Evolutionary conservation across 2,888 invertebrate species (phyloP).

Genomic region (Incurvaria masculella): DNA sequence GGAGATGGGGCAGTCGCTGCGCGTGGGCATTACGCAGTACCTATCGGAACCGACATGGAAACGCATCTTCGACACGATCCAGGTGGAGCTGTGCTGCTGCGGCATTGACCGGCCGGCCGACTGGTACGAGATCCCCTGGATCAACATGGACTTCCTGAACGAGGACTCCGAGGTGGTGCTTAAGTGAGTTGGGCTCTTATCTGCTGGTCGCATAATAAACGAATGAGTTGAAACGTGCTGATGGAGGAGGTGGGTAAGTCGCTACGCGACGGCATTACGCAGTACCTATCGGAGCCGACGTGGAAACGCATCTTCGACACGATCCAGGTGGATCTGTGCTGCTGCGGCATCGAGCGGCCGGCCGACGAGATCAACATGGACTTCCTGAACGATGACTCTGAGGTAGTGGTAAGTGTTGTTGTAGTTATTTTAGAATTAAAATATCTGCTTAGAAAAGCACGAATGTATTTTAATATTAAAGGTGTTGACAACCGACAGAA

Average conservation of each 20-base stretch:
- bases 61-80: slow-evolving; percentile 53
- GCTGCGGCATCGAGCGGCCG: slow-evolving; percentile 54
- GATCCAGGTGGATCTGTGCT: slow-evolving; percentile 55
- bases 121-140: slow-evolving; percentile 60
- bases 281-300: slow-evolving; percentile 51
- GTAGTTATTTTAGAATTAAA: no score
- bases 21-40: slow-evolving; percentile 55
- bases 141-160: slow-evolving; percentile 50
- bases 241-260: slow-evolving; percentile 48
- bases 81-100: slow-evolving; percentile 55
- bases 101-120: slow-evolving; percentile 53
- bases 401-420: slow-evolving; percentile 31
- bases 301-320: slow-evolving; percentile 58
- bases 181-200: slow-evolving; percentile 27
- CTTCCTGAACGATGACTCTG: slow-evolving; percentile 39
- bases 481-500: no score
- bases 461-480: no score
- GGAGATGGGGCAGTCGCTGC: slow-evolving; percentile 49
- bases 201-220: neutral
- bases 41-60: slow-evolving; percentile 57
- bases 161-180: slow-evolving; percentile 37
- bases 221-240: neutral
- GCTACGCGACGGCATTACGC: slow-evolving; percentile 52
- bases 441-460: no score
- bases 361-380: slow-evolving; percentile 59